Conservation (phyloP, 2,797 vertebrate species). For the Labroides dimidiatus region DNA sequence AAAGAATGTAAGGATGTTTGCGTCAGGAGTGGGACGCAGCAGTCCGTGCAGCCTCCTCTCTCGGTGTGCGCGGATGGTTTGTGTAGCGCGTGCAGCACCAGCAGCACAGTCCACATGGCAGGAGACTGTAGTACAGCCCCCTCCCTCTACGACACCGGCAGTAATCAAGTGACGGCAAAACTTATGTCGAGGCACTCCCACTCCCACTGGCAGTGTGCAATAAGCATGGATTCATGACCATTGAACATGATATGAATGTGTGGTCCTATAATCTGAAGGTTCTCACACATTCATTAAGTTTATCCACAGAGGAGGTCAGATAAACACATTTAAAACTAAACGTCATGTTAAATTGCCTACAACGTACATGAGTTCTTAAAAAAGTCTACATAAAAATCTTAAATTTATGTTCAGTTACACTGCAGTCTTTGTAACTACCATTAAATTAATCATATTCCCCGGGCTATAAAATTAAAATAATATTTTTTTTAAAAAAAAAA, state of each 20-base stretch:
- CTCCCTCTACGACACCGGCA: slow-evolving; percentile 80
- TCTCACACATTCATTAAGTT: background rate
- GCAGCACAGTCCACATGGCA: slow-evolving; percentile 79
- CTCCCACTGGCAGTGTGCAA: slow-evolving; percentile 81
- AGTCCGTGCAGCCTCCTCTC: slow-evolving; percentile 61
- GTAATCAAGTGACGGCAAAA: slow-evolving; percentile 89
- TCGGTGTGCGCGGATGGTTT: slow-evolving; percentile 62
- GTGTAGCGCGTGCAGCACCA: slow-evolving; percentile 73
- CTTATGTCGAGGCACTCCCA: slow-evolving; percentile 91
- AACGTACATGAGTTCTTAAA: slow-evolving; percentile 17
- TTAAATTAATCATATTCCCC: slow-evolving; percentile 47
- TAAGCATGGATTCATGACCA: slow-evolving; percentile 85
- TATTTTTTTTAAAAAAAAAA: too few relatives aligned
- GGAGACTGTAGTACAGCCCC: slow-evolving; percentile 69
- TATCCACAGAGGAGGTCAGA: background rate
- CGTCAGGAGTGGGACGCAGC: slow-evolving; percentile 57
- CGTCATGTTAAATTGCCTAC: background rate
- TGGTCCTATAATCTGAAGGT: slow-evolving; percentile 38
- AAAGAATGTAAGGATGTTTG: slow-evolving; percentile 52
- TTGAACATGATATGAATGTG: slow-evolving; percentile 56
- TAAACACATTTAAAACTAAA: background rate
- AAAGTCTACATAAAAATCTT: slow-evolving; percentile 2
- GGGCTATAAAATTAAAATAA: background rate
- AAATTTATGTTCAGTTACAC: slow-evolving; percentile 19
- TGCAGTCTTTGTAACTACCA: background rate